Base-by-base conservation (phyloP, 2,797 vertebrate species). In the Knipowitschia caucasica region DNA sequence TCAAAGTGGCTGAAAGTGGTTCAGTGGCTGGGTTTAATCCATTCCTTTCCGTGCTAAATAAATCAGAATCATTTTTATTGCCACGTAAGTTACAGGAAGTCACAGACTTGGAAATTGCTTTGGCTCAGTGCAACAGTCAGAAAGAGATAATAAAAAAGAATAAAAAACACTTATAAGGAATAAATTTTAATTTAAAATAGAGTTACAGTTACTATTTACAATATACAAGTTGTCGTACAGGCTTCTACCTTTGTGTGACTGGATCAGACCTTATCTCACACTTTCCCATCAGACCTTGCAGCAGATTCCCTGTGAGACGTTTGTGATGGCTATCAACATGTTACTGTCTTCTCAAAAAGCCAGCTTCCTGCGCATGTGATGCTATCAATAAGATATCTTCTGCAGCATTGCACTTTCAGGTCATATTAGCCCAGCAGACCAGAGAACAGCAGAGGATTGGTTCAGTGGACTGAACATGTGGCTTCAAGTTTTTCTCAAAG, bases 221-320 rank as follows among this genome's bases (percentile, higher is more conserved):
- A n/a, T n/a, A n/a, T n/a, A n/a, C n/a, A n/a, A n/a, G n/a, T n/a
- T n/a, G n/a, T n/a, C n/a, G n/a, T n/a, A 17, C 29, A 59, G 23
- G 14, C 51, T 75, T 75, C 63, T 78, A 58, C 73, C 56, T 69
- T 30, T 36, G 45, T 65, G 53, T 14, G 50, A 59, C 77, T 78
- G 80, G 67, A 78, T 84, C 78, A 61, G 59, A 56, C 9, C 50
- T 76, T 80, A 82, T 85, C 77, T 79, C 8, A 40, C 2, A 30
- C 47, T 59, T 67, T 74, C 66, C 73, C 80, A 76, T 77, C 66
- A 72, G 66, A 51, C 65, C 72, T 62, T 56, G 75, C 59, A 18
- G 58, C 30, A 69, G 62, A 56, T 53, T 66, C 67, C 67, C 67
- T 57, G 49, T 3, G 66, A 56, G 67, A 78, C 51, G 31, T 75